Percentiles rank a stretch among this genome's conserved stretches.
Evolutionary conservation across 2,113 vertebrate species (phyloP).

Genomic region (Procapra przewalskii): DNA sequence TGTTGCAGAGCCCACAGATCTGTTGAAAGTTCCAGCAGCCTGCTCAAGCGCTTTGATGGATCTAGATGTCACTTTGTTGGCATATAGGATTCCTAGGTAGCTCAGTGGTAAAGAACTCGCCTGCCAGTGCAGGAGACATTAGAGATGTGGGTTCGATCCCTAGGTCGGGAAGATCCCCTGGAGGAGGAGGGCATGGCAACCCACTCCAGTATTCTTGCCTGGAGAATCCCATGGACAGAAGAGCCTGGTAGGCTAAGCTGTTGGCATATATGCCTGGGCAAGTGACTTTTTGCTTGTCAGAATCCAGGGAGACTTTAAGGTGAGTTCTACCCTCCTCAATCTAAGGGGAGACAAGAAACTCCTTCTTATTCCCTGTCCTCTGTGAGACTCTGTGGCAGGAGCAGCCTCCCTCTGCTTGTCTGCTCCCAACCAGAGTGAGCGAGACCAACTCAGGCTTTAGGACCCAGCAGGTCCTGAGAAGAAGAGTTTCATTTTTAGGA

Average conservation of each 20-base stretch:
- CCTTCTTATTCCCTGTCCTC: background rate
- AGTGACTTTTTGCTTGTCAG: background rate
- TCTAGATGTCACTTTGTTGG: background rate
- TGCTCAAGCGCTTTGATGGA: background rate
- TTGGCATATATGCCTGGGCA: background rate
- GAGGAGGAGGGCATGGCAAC: background rate
- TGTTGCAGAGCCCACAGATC: background rate
- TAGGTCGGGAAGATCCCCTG: background rate
- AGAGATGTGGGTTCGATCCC: background rate
- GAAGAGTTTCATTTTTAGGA: background rate
- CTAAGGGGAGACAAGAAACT: background rate
- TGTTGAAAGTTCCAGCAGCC: background rate
- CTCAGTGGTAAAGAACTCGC: background rate
- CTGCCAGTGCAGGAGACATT: background rate
- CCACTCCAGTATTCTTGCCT: background rate
- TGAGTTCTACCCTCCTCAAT: background rate
- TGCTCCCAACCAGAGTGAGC: background rate
- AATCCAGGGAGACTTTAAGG: background rate
- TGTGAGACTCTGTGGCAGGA: background rate
- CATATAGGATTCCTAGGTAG: background rate
- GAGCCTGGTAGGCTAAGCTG: background rate
- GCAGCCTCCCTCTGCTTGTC: background rate
- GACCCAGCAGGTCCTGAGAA: background rate
- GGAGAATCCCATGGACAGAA: background rate
- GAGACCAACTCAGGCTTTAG: background rate